Base-by-base conservation (phyloP, 2,888 invertebrate species). In the Crossocerus cetratus region DNA sequence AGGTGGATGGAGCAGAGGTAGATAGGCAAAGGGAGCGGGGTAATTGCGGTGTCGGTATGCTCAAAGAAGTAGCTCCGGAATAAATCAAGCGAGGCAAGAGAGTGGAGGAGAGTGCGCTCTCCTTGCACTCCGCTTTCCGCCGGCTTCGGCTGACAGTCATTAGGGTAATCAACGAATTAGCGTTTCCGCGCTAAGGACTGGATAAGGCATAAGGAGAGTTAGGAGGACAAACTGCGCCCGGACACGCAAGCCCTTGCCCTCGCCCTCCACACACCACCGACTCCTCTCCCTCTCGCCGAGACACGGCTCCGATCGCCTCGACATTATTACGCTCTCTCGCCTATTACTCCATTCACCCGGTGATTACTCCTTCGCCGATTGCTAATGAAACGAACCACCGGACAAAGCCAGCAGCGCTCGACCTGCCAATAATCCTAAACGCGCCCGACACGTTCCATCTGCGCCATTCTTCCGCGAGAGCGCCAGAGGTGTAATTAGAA, bases 141-240 rank as follows among this genome's bases (percentile, higher is more conserved):
- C 72, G 78, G 72, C 73, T 78, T n/a, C n/a, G 66, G 70, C 83
- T 80, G 84, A 86, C 85, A 87, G 86, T 87, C 87, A 86, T 88
- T 87, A 86, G 81, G 82, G 83, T 86, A 87, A 88, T 88, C 88
- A 86, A 86, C 84, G 83, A 88, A 88, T 88, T 88, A 88, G 83
- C 86, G 88, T 85, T 86, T 86, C 85, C 86, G 82, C 84, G 83
- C 84, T 84, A 83, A 86, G 85, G 83, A 84, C 83, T 85, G 88
- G 84, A 86, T 87, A 86, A 86, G 86, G 85, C 82, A 86, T 79
- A 80, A 83, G 80, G 83, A 85, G 83, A 85, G 83, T 83, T 83
- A 70, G 80, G 76, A 79, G 86, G 86, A 87, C 86, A 87, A 88
- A 88, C 86, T 88, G 87, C 86, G 85, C 86, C 80, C 76, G 77